Evolutionary conservation across 2,888 invertebrate genomes (phyloP), one percentile per base, ranked within the genome.

Genomic region (Brenthis hecate): DNA sequence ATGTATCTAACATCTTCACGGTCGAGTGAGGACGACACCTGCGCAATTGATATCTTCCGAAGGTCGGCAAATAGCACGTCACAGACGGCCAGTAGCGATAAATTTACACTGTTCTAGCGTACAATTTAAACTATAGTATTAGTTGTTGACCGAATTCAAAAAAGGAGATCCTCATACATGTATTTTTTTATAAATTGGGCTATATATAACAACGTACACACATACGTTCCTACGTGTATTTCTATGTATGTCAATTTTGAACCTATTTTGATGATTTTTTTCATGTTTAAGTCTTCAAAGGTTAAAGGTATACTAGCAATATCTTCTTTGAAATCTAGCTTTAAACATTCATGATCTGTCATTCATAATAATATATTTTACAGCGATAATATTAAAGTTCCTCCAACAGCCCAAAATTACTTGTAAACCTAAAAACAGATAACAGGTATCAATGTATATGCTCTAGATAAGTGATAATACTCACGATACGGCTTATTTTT

Each of bases 21-120:
- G 81, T 75, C 81, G 82, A 85, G 80, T 78, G 86, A 63, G 81
- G 67, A 28, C 70, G 58, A 60, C 80, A 60, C 80, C 81, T 78
- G 64, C 80, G 88, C 90, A 90, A 91, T 91, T 91, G 91, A 90
- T 91, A 90, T 87, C 83, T 87, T 84, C 86, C 89, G 91, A 91
- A 91, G 91, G 91, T 87, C 89, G 83, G 81, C 83, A 86, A 88
- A 88, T 89, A 88, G 85, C 85, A 86, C 58, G 13, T 6, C 11
- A 43, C 48, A 23, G 60, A 61, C 51, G 51, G 51, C 48, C n/a
- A 61, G 32, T 50, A 28, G n/a, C 47, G 14, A 61, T 61, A 28
- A 61, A 56, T 63, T 63, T 56, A 36, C 62, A 65, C 68, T 64
- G 66, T 63, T 36, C 11, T 43, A 43, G 36, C 2, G 11, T 11